These are phyloP conservation scores for Platichthys stellatus DNA, from an alignment of 2,113 vertebrate genomes.

Conservation along the genomic window DNA sequence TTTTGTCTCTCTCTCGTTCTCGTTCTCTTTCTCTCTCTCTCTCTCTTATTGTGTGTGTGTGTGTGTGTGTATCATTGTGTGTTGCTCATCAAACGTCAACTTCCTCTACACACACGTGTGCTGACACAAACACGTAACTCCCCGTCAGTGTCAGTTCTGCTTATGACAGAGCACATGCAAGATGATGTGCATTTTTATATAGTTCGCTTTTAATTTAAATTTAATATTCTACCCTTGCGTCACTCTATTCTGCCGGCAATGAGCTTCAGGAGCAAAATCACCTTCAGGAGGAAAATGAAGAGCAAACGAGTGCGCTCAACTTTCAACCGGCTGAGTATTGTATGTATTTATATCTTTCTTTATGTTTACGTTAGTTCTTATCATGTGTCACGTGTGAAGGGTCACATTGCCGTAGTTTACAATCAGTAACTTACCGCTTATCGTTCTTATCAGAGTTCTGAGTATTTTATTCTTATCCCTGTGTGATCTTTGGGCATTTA, in stretches of 20 bases:
- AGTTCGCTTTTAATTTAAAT: constrained; percentile 17
- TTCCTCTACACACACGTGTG: constrained; percentile 79
- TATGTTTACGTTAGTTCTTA: background rate
- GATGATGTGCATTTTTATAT: background rate
- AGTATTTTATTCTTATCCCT: background rate
- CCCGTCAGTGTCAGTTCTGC: constrained; percentile 60
- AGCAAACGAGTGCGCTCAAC: constrained; percentile 83
- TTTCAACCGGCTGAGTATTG: constrained; percentile 88
- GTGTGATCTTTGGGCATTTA: background rate
- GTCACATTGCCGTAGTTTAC: no score
- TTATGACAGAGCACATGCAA: constrained; percentile 75
- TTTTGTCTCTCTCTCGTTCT: constrained; percentile 18
- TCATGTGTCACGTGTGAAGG: background rate
- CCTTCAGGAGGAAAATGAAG: constrained; percentile 88
- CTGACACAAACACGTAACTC: constrained; percentile 53
- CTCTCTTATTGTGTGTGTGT: no score
- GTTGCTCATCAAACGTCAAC: constrained; percentile 59
- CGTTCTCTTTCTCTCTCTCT: no score
- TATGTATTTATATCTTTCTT: constrained; percentile 84
- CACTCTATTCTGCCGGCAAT: constrained; percentile 70
- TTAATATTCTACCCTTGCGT: background rate
- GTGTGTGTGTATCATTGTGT: constrained; percentile 5
- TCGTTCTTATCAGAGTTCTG: no score
- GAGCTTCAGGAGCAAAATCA: constrained; percentile 92
- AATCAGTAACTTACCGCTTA: no score